Conservation (phyloP, 2,797 vertebrate species). For the Malurus leucopterus region DNA sequence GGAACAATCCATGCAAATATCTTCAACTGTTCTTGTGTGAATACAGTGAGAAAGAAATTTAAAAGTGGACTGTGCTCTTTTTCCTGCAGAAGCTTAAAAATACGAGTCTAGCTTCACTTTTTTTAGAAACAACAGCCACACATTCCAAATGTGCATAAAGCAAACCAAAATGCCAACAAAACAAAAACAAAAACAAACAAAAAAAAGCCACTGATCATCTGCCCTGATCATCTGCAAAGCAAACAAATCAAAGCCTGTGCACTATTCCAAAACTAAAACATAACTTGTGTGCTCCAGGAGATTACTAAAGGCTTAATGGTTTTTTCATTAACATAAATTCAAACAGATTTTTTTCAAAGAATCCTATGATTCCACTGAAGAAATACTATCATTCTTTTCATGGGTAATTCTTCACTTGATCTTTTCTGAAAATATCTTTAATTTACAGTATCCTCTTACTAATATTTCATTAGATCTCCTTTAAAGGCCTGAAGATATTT, state of each 20-base stretch:
- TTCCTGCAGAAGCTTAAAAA: background rate
- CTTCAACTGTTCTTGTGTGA: background rate
- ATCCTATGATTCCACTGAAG: background rate
- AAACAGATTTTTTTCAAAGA: background rate
- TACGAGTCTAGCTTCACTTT: background rate
- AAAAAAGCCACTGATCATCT: background rate
- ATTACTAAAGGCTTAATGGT: background rate
- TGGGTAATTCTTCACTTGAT: background rate
- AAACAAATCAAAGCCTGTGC: background rate
- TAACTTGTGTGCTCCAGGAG: background rate
- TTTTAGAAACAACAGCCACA: background rate
- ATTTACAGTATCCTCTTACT: background rate
- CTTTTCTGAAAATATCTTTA: background rate
- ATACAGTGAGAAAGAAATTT: background rate
- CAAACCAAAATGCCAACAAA: background rate
- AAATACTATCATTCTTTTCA: background rate
- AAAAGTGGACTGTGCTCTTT: background rate
- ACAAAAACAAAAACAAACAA: background rate
- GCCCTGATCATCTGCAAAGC: background rate
- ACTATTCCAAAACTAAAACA: background rate
- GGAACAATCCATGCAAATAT: background rate
- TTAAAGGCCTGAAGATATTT: conserved; percentile 45
- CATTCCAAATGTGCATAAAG: background rate
- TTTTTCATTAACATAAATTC: background rate
- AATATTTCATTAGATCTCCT: background rate